Evolutionary conservation across 2,888 invertebrate genomes (phyloP), one percentile per base, ranked within the genome.

Genomic region (Drosophila paranaensis): DNA sequence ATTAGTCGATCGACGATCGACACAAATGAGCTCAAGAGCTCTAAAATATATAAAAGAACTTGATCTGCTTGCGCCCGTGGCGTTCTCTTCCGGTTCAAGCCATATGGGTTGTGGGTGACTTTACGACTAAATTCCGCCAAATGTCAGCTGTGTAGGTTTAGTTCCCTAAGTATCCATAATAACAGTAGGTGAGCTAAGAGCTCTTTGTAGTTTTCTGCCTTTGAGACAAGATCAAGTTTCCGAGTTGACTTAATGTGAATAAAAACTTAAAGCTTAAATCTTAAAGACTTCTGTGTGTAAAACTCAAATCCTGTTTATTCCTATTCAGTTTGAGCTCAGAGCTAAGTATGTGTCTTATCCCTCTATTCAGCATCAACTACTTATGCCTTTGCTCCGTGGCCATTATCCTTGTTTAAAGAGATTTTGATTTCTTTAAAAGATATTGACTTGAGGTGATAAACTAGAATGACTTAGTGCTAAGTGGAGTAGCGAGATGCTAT

Each of bases 51-150:
- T 45, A 61, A 46, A 48, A 69, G 62, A 77, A 78, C 66, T 74
- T 54, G 54, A 50, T 69, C 64, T 69, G 37, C 46, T 20, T 45
- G 45, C 14, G 48, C 54, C 42, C 37, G 39, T 43, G 60, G 50
- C 54, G 33, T 54, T 58, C 57, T 71, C 84, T 81, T 82, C 82
- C 88, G 88, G 87, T 66, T 9, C 8, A 8, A 8, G 2, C 30
- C 35, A 69, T 81, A 58, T 62, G 69, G 81, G 63, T 60, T 78
- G 84, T 84, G 75, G 82, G 82, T 60, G 79, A 54, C 16, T 74
- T 61, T 39, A 69, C 46, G 55, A 50, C 35, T 33, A 9, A 9
- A 39, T 60, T 64, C 48, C 33, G 69, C 66, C 56, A 82, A 75
- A 55, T 56, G 30, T 39, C 42, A n/a, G 42, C 43, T 30, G 46